phyloP scores from a whole-genome alignment of 2,797 vertebrate genomes.

The Squalus acanthias region DNA sequence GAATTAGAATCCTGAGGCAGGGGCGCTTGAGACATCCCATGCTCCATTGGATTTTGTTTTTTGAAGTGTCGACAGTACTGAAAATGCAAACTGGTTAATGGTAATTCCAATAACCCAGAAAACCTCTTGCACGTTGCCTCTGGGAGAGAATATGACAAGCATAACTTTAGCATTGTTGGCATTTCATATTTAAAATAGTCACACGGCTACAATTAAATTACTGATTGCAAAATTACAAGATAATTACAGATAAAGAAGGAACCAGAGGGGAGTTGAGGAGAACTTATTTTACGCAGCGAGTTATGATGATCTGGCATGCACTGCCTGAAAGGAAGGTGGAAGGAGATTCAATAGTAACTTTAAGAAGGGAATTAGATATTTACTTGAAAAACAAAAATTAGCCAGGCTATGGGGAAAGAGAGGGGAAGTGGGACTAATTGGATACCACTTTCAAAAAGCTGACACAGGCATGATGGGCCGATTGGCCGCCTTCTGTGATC shows the following conservation, averaged over 20 bases:
- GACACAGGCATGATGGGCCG: not conserved
- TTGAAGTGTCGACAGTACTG: not conserved
- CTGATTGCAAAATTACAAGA: not conserved
- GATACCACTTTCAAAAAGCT: not conserved
- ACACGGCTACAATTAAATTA: not conserved
- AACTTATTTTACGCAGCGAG: not conserved
- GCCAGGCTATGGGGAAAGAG: not conserved
- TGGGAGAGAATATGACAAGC: not conserved
- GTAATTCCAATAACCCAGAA: not conserved
- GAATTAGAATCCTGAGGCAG: not conserved
- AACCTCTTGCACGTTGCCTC: not conserved
- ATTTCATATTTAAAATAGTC: not conserved
- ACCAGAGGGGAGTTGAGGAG: not conserved
- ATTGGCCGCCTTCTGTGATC: too few species aligned
- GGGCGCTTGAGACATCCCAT: not conserved
- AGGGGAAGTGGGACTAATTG: not conserved
- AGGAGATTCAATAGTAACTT: not conserved
- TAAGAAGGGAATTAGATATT: not conserved
- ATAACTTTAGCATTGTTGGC: not conserved
- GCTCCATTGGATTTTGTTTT: not conserved
- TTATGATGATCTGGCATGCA: not conserved
- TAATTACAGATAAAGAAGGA: not conserved
- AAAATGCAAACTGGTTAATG: not conserved
- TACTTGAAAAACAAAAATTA: not conserved
- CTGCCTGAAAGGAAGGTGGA: not conserved